Percentiles rank a stretch among this genome's conserved stretches.
Evolutionary conservation across 2,113 vertebrate species (phyloP).

Genomic region (Eurystomus gularis): DNA sequence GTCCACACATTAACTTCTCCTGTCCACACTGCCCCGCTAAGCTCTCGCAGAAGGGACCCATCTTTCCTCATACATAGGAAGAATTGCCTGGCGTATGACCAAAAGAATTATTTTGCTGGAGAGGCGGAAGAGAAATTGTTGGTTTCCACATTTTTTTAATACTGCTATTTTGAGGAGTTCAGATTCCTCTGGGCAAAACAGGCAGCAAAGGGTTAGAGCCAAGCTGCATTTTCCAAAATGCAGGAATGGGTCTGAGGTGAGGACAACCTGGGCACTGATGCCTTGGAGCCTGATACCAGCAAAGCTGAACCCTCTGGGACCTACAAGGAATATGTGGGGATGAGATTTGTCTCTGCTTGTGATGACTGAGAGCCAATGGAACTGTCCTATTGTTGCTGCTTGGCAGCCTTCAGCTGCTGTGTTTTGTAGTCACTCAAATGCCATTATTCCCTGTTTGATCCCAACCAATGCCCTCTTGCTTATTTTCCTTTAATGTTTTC

Average conservation of each 20-base stretch:
- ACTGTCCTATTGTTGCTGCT: fast-evolving
- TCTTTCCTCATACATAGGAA: not conserved
- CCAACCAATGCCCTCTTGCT: not conserved
- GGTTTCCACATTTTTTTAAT: not conserved
- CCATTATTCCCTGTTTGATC: not conserved
- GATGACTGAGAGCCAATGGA: not conserved
- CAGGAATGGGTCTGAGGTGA: not conserved
- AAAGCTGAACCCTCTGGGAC: not conserved
- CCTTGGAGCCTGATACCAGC: not conserved
- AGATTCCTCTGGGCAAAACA: not conserved
- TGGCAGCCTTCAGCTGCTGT: fast-evolving
- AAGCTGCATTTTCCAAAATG: not conserved
- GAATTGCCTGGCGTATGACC: not conserved
- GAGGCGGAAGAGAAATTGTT: not conserved
- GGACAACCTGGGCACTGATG: not conserved
- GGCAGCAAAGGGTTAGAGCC: not conserved
- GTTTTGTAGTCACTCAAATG: not conserved
- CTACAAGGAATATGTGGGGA: not conserved
- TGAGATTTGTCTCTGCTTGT: not conserved
- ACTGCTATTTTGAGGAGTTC: not conserved
- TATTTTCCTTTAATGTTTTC: not conserved
- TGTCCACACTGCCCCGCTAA: fast-evolving
- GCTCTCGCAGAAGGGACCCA: not conserved
- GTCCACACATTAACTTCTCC: not conserved
- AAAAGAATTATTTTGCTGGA: not conserved